Conservation (phyloP, 2,888 invertebrate species). For the Drosophila cognata region DNA sequence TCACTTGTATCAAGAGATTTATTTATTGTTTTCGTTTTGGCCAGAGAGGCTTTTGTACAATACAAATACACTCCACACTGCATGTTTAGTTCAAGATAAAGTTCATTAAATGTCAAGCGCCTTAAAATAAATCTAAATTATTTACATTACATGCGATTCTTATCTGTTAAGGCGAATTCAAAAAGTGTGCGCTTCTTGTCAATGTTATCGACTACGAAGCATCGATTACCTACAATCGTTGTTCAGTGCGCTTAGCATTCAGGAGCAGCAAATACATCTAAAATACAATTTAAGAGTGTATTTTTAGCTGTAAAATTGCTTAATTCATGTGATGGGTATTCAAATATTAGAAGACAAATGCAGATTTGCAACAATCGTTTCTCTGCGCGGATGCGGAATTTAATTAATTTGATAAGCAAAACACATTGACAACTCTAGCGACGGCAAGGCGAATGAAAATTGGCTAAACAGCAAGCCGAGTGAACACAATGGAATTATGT, state of each 20-base stretch:
- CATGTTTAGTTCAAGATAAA: slow-evolving; percentile 13
- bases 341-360: not conserved
- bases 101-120: not conserved
- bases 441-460: slow-evolving; percentile 62
- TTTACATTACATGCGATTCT: not conserved
- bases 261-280: not conserved
- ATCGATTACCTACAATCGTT: slow-evolving; percentile 16
- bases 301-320: rapidly evolving
- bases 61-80: slow-evolving; percentile 16
- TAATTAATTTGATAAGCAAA: slow-evolving; percentile 8
- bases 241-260: not conserved
- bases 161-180: not conserved
- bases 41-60: slow-evolving; percentile 28
- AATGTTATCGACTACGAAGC: slow-evolving; percentile 15
- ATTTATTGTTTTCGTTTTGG: slow-evolving; percentile 20
- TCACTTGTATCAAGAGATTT: slow-evolving; percentile 16
- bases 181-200: not conserved
- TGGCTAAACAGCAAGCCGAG: slow-evolving; percentile 58
- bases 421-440: slow-evolving; percentile 48
- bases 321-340: not conserved
- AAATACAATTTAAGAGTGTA: not conserved
- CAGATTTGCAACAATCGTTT: slow-evolving; percentile 28
- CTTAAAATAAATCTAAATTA: slow-evolving; percentile 14
- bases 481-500: slow-evolving; percentile 71
- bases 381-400: slow-evolving; percentile 33